Percentiles rank a stretch among this genome's conserved stretches.
Evolutionary conservation across 2,888 invertebrate genomes (phyloP).

Genomic region (Zhengitettix transpicula): DNA sequence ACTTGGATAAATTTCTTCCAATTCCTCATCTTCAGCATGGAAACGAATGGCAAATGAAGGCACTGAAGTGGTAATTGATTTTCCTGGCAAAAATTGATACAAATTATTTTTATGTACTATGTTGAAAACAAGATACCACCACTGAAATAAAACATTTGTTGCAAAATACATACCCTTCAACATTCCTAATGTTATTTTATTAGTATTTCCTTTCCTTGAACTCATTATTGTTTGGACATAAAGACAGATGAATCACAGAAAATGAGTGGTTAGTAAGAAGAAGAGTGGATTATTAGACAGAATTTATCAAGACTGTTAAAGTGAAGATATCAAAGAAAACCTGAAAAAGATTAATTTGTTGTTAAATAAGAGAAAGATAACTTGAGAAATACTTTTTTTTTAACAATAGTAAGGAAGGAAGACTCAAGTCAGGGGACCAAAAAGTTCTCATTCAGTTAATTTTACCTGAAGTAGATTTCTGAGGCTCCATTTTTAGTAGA

Average conservation of each 20-base stretch:
- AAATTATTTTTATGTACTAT: neutral
- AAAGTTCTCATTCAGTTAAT: neutral
- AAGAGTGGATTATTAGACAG: neutral
- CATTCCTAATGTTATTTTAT: slow-evolving; percentile 24
- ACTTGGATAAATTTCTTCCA: slow-evolving; percentile 47
- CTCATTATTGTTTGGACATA: slow-evolving; percentile 5
- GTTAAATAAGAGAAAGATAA: too few species aligned
- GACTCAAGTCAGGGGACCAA: neutral
- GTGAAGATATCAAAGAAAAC: neutral
- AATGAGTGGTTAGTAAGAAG: neutral
- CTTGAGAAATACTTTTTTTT: too few species aligned
- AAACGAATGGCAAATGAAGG: slow-evolving; percentile 43
- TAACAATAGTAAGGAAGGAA: neutral
- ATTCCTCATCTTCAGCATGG: slow-evolving; percentile 58
- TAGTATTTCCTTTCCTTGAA: slow-evolving; percentile 13
- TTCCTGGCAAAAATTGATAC: slow-evolving; percentile 20
- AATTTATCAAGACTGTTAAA: neutral
- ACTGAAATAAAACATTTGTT: neutral
- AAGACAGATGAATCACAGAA: neutral
- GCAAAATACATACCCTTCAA: slow-evolving; percentile 20
- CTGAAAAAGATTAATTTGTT: neutral
- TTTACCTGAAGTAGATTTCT: slow-evolving; percentile 1
- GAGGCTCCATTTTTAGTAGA: neutral
- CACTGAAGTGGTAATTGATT: slow-evolving; percentile 28
- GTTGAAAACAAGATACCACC: neutral